Evolutionary conservation across 2,888 invertebrate genomes (phyloP).

Genomic region (Cepaea hortensis): DNA sequence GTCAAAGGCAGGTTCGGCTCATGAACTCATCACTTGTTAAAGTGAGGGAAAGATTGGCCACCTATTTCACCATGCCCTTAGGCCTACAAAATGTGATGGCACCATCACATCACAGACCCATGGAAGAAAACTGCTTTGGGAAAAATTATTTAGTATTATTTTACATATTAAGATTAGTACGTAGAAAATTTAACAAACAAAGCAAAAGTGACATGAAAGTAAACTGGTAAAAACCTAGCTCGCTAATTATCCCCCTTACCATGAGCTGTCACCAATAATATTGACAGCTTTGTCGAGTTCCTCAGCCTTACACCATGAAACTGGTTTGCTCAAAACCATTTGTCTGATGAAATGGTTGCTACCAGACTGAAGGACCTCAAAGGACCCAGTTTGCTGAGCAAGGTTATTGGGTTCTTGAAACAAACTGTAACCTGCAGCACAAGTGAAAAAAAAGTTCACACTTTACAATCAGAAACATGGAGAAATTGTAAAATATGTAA

Average conservation of each 20-base stretch:
- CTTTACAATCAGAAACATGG: too few relatives aligned
- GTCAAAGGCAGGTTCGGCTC: too few relatives aligned
- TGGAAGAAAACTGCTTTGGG: too few relatives aligned
- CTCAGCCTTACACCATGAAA: conserved; percentile 70
- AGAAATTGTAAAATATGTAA: too few relatives aligned
- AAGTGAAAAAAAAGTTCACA: background rate
- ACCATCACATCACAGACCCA: too few relatives aligned
- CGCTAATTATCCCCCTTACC: conserved; percentile 57
- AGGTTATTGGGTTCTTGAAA: conserved; percentile 67
- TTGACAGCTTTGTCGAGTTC: conserved; percentile 59
- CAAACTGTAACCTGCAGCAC: conserved; percentile 24
- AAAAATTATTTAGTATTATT: too few relatives aligned
- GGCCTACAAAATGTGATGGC: too few relatives aligned
- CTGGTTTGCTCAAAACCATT: conserved; percentile 64
- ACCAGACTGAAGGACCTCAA: conserved; percentile 61
- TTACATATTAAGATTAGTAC: background rate
- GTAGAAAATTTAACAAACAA: background rate
- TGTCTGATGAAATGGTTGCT: conserved; percentile 67
- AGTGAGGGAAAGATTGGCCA: too few relatives aligned
- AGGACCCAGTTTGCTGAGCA: conserved; percentile 72
- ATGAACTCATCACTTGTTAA: too few relatives aligned
- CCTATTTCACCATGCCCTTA: too few relatives aligned
- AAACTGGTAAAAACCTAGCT: background rate
- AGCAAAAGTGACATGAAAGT: background rate
- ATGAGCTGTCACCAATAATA: conserved; percentile 69